Conservation (phyloP, 1,140 invertebrate genomes). For the Asobara japonica region DNA sequence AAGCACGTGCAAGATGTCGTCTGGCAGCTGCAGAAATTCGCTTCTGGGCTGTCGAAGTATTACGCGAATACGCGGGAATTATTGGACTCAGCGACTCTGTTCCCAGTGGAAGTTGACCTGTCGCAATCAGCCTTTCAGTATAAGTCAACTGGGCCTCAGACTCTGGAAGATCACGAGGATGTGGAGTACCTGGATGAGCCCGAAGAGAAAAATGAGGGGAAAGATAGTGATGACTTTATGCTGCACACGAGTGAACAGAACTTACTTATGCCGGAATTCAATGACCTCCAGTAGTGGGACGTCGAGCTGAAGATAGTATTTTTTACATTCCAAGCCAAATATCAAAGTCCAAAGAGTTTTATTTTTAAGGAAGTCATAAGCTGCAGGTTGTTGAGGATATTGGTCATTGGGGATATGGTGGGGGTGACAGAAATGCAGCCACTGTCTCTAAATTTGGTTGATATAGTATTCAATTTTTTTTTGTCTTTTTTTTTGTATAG, state of each 20-base stretch:
- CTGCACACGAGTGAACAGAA: not conserved
- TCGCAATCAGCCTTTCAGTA: slow-evolving; percentile 91
- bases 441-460: too few relatives aligned
- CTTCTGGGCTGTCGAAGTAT: slow-evolving; percentile 83
- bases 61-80: slow-evolving; percentile 74
- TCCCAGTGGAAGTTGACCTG: slow-evolving; percentile 97
- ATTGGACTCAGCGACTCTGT: slow-evolving; percentile 80
- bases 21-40: slow-evolving; percentile 82
- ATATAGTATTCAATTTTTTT: too few relatives aligned
- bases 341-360: not conserved
- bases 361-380: not conserved
- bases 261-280: slow-evolving; percentile 1
- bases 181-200: slow-evolving; percentile 48
- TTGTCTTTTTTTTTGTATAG: too few relatives aligned
- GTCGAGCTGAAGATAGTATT: not conserved
- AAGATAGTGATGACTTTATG: not conserved
- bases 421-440: too few relatives aligned
- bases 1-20: slow-evolving; percentile 97
- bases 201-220: not conserved
- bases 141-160: slow-evolving; percentile 73
- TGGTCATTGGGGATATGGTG: too few relatives aligned
- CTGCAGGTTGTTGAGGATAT: too few relatives aligned
- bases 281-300: not conserved
- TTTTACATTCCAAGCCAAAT: not conserved
- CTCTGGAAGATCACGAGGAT: slow-evolving; percentile 52